Conservation (phyloP, 2,888 invertebrate species). For the Cataglyphis livida region DNA sequence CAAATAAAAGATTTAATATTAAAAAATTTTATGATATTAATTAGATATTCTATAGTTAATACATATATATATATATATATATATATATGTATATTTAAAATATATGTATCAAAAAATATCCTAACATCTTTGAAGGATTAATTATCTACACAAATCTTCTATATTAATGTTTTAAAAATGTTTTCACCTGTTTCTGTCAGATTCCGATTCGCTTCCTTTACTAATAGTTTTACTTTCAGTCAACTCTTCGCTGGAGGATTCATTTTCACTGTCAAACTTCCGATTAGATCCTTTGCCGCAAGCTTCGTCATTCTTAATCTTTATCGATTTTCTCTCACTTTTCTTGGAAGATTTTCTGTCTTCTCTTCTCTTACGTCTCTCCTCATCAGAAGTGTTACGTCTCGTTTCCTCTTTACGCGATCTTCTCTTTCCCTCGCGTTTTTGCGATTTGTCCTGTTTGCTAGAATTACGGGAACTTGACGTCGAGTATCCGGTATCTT, state of each 20-base stretch:
- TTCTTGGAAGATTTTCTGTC: conserved; percentile 63
- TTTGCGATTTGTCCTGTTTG: conserved; percentile 75
- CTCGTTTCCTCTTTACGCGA: conserved; percentile 70
- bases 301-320: conserved; percentile 65
- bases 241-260: conserved; percentile 72
- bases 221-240: conserved; percentile 69
- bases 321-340: conserved; percentile 55
- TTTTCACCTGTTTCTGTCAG: conserved; percentile 73
- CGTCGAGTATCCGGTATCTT: conserved; percentile 91
- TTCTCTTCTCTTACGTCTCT: conserved; percentile 57
- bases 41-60: neutral
- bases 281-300: conserved; percentile 73
- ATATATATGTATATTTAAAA: neutral
- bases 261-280: conserved; percentile 73
- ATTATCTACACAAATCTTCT: neutral
- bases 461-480: conserved; percentile 88
- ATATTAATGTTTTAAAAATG: neutral
- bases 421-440: conserved; percentile 73
- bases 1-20: neutral
- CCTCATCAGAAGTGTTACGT: conserved; percentile 67
- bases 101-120: neutral
- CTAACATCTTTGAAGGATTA: neutral
- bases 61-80: neutral
- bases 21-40: neutral
- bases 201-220: conserved; percentile 76